These are phyloP conservation scores for Pteruthius melanotis DNA, from an alignment of 2,113 vertebrate genomes.

Conservation along the genomic window DNA sequence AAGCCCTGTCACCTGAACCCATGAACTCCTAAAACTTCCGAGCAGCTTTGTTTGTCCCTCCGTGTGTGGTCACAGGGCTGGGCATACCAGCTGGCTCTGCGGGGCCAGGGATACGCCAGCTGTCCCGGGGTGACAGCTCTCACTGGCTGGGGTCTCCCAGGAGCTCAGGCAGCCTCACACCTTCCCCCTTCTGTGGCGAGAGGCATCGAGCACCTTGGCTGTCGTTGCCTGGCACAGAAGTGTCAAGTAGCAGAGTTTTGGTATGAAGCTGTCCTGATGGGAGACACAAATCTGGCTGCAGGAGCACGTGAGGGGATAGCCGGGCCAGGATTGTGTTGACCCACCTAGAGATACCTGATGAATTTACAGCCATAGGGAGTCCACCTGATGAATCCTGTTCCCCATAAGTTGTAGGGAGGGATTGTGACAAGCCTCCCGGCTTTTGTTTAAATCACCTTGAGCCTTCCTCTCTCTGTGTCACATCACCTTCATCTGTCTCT, in stretches of 20 bases:
- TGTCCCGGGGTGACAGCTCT: accelerated
- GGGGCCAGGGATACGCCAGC: not conserved
- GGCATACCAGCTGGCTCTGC: not conserved
- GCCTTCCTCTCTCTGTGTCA: not conserved
- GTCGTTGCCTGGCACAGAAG: not conserved
- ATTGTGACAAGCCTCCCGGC: not conserved
- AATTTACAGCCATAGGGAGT: not conserved
- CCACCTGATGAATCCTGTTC: not conserved
- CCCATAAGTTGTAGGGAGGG: not conserved
- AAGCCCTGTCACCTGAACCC: not conserved
- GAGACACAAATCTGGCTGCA: not conserved
- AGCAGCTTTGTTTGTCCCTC: not conserved
- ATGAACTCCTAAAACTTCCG: not conserved
- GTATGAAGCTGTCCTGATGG: not conserved
- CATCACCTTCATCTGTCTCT: not conserved
- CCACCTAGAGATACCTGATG: not conserved
- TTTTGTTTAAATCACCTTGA: not conserved
- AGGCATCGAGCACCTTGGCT: not conserved
- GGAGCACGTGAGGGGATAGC: accelerated
- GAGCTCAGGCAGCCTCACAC: not conserved
- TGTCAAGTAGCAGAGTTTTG: not conserved
- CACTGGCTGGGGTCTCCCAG: not conserved
- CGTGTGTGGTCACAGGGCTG: not conserved
- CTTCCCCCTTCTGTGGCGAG: accelerated
- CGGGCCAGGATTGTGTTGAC: not conserved